Evolutionary conservation across 1,140 invertebrate species (phyloP).

Genomic region (Globodera ellingtonae): DNA sequence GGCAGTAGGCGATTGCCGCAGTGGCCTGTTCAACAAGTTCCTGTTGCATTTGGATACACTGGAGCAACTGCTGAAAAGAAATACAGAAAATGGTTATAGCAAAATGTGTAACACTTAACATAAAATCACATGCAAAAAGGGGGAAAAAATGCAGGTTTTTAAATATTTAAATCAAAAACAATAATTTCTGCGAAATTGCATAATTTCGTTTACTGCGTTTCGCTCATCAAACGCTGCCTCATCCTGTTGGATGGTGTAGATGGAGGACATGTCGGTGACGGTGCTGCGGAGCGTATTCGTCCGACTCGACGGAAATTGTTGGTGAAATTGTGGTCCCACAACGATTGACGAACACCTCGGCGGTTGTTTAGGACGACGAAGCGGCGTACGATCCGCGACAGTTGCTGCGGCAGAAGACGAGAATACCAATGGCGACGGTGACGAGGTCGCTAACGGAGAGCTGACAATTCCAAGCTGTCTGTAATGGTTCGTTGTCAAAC

Average conservation of each 20-base stretch:
- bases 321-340: background rate
- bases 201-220: background rate
- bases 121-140: too few species aligned
- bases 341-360: background rate
- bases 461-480: conserved; percentile 1
- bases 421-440: background rate
- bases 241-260: background rate
- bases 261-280: background rate
- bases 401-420: background rate
- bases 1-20: conserved; percentile 26
- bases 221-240: conserved; percentile 1
- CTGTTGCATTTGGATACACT: conserved; percentile 18
- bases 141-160: background rate
- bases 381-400: background rate
- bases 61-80: conserved; percentile 12
- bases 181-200: background rate
- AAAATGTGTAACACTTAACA: too few species aligned
- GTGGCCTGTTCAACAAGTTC: conserved; percentile 22
- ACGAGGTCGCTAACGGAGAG: conserved; percentile 4
- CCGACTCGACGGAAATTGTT: background rate
- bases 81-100: conserved; percentile 2
- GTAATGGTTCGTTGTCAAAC: background rate
- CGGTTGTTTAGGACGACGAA: background rate
- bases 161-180: too few species aligned
- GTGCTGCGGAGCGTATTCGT: conserved; percentile 6